Evolutionary conservation across 2,888 invertebrate genomes (phyloP), one percentile per base, ranked within the genome.

Genomic region (Tiliacea aurago): DNA sequence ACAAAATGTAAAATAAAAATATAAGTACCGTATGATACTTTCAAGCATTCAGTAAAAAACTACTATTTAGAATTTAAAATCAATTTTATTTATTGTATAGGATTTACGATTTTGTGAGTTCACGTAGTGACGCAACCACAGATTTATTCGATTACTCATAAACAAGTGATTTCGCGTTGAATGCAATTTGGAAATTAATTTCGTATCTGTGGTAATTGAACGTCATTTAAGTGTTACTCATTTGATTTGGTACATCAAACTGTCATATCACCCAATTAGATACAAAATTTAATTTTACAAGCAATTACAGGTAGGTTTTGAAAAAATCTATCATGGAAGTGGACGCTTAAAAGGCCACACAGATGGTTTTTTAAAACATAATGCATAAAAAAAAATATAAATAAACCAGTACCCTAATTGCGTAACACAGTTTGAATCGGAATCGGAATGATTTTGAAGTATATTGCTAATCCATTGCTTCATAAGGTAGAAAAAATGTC

Each of bases 131-230:
- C 28, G 70, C 41, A 59, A 76, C 49, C 53, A 15, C 41, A 58
- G 49, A 70, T 76, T 76, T 45, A 76, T 59, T 67, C 66, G 63
- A 80, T 81, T 79, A 70, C n/a, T 71, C 66, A 56, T 49, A 18
- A 23, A 55, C 61, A 49, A 72, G 61, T 67, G 59, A 70, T 67
- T 76, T 70, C 45, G 15, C 61, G 58, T 78, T 71, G 53, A 56
- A 56, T 76, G 64, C 71, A 73, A 82, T 73, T 83, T 71, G 65
- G 53, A 64, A 72, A 76, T 66, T 67, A 70, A 83, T 78, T 69
- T 78, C 61, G 23, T 73, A 58, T 73, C 58, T 56, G 51, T 53
- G 70, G 56, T 70, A 72, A 85, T 82, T 73, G 61, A 28, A 63
- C 51, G n/a, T 75, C 55, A 67, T 68, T 80, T 61, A 80, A n/a